These are phyloP conservation scores for Rhea americana DNA, from an alignment of 2,113 vertebrate genomes.

Conservation along the genomic window DNA sequence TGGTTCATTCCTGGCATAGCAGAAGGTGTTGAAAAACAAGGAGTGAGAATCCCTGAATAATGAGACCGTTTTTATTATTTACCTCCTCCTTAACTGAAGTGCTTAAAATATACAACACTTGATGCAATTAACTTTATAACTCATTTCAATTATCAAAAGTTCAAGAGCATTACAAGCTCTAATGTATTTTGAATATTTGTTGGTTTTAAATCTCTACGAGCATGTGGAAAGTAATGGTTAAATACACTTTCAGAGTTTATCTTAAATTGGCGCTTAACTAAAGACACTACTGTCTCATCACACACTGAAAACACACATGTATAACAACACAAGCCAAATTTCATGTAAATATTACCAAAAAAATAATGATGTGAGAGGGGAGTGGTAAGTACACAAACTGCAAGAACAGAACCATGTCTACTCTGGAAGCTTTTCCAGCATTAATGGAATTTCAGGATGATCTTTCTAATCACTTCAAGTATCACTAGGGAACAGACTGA, in stretches of 20 bases:
- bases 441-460: not conserved
- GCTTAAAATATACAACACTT: conserved; percentile 19
- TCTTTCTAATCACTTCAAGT: not conserved
- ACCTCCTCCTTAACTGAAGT: conserved; percentile 4
- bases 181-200: conserved; percentile 4
- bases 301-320: conserved; percentile 39
- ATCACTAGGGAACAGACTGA: not conserved
- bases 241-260: conserved; percentile 48
- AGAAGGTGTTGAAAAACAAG: not conserved
- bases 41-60: conserved; percentile 16
- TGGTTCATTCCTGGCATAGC: conserved; percentile 28
- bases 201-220: not conserved
- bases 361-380: not conserved
- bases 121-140: not conserved
- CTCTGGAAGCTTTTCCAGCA: not conserved
- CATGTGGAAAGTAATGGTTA: conserved; percentile 39
- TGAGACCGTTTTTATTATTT: not conserved
- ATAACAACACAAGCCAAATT: conserved; percentile 28
- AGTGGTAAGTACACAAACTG: not conserved
- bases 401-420: not conserved
- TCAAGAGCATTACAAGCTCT: not conserved
- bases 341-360: not conserved
- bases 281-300: conserved; percentile 27
- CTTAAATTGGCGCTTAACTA: conserved; percentile 55
- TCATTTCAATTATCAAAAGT: conserved; percentile 7